Evolutionary conservation across 2,888 invertebrate species (phyloP).

Genomic region (Smittia aterrima): DNA sequence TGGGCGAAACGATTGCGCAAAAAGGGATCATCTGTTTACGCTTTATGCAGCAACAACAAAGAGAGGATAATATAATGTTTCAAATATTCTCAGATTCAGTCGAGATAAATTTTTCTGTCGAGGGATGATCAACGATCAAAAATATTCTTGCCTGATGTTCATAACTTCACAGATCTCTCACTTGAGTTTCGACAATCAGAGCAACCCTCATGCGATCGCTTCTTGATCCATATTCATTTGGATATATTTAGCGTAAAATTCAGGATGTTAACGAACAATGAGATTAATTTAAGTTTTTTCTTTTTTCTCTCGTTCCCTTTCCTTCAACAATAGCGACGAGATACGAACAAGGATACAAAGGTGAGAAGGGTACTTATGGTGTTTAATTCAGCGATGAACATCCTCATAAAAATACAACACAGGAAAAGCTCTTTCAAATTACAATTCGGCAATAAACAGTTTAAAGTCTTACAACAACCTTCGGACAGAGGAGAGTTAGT

Average conservation of each 20-base stretch:
- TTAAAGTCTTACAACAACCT: conserved; percentile 12
- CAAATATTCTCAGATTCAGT: conserved; percentile 33
- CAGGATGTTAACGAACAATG: conserved; percentile 41
- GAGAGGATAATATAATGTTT: conserved; percentile 32
- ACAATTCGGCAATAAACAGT: conserved; percentile 23
- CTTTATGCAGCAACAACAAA: conserved; percentile 41
- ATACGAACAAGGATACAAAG: conserved; percentile 24
- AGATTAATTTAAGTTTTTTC: conserved; percentile 41
- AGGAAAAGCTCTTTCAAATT: conserved; percentile 2
- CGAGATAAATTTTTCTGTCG: conserved; percentile 7
- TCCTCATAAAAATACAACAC: conserved; percentile 5
- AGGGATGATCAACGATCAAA: conserved; percentile 9
- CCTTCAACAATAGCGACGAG: not conserved
- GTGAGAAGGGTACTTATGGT: conserved; percentile 25
- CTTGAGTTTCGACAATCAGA: not conserved
- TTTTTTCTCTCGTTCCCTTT: not conserved
- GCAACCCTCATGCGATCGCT: not conserved
- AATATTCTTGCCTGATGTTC: not conserved
- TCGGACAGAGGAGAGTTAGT: not conserved
- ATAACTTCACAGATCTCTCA: not conserved
- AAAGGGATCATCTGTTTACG: conserved; percentile 42
- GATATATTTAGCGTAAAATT: conserved; percentile 42
- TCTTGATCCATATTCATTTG: conserved; percentile 26
- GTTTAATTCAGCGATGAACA: conserved; percentile 26
- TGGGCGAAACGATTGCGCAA: conserved; percentile 22